A percentile compares a stretch with the other conserved stretches of the same genome.
Evolutionary conservation across 2,888 invertebrate species (phyloP).

Genomic region (Coremacera marginata): DNA sequence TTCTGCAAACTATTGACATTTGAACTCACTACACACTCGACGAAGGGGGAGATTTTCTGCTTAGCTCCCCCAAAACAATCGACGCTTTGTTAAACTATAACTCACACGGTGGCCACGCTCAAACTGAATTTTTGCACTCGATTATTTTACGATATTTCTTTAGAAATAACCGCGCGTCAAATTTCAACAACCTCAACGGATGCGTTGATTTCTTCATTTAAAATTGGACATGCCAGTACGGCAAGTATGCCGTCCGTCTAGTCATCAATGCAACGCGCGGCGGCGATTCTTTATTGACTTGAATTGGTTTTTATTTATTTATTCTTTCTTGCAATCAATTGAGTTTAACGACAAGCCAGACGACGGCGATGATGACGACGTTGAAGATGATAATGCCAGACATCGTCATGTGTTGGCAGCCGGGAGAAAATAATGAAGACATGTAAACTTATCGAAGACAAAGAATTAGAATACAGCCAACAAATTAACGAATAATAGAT

Average conservation of each 20-base stretch:
- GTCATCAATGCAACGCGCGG: background rate
- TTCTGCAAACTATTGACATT: background rate
- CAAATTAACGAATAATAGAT: background rate
- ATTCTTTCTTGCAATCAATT: constrained; percentile 28
- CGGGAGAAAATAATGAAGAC: background rate
- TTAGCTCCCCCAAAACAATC: background rate
- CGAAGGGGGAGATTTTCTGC: background rate
- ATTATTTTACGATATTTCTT: background rate
- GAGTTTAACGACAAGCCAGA: constrained; percentile 3
- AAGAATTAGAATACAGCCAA: background rate
- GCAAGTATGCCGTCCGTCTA: background rate
- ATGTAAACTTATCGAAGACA: background rate
- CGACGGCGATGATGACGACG: background rate
- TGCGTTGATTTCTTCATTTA: constrained; percentile 26
- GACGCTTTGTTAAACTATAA: background rate
- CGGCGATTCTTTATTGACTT: constrained; percentile 34
- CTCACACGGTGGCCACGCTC: background rate
- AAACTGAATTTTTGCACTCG: background rate
- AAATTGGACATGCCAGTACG: background rate
- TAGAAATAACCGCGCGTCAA: background rate
- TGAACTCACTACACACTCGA: background rate
- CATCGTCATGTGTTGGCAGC: background rate
- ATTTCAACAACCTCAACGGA: background rate
- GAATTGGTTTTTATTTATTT: constrained; percentile 38
- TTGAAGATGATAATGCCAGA: background rate